A percentile compares a stretch with the other conserved stretches of the same genome.
Conservation (phyloP, 2,888 invertebrate species). For the Galeopsomyia nigrocyanea region DNA sequence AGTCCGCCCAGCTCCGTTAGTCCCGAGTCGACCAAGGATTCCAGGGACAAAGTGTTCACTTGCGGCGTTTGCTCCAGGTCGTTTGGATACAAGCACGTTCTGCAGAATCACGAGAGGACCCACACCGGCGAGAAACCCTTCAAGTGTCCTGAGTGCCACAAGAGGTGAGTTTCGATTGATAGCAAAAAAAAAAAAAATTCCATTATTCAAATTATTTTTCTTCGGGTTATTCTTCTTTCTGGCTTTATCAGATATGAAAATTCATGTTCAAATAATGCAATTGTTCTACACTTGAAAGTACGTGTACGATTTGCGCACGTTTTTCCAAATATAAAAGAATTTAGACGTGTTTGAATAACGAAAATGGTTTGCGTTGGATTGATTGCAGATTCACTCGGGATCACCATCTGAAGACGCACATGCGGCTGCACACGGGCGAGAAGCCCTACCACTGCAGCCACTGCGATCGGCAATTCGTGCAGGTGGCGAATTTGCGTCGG, state of each 20-base stretch:
- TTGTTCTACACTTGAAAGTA: too few relatives aligned
- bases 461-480: conserved; percentile 93
- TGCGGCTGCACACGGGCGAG: conserved; percentile 93
- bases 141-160: conserved; percentile 92
- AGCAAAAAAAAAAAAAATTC: too few relatives aligned
- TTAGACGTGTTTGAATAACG: too few relatives aligned
- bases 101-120: conserved; percentile 94
- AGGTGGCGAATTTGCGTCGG: conserved; percentile 91
- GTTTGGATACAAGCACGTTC: conserved; percentile 94
- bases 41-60: conserved; percentile 86
- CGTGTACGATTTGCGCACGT: background rate
- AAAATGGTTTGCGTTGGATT: too few relatives aligned
- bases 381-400: conserved; percentile 83
- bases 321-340: too few relatives aligned
- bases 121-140: conserved; percentile 96
- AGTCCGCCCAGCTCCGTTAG: conserved; percentile 70
- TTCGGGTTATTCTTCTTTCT: too few relatives aligned
- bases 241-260: too few relatives aligned
- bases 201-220: too few relatives aligned
- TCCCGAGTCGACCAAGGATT: conserved; percentile 63
- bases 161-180: conserved; percentile 73
- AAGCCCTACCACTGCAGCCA: conserved; percentile 93
- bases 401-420: conserved; percentile 93
- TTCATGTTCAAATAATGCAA: too few relatives aligned
- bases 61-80: conserved; percentile 90